Base-by-base conservation (phyloP, 2,888 invertebrate species). In the Pogonocherus hispidulus region DNA sequence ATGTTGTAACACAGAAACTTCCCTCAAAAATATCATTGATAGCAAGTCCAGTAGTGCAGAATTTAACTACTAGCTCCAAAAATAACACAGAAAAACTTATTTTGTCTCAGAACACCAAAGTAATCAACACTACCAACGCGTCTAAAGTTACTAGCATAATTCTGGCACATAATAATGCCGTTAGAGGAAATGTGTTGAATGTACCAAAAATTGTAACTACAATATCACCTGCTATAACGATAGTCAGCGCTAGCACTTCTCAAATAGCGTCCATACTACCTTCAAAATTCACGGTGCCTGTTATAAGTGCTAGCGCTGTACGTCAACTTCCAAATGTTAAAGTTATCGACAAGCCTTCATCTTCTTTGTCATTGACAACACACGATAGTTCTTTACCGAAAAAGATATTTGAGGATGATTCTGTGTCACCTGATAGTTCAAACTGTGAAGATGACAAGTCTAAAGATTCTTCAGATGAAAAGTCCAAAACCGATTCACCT, bases 341-440 rank as follows among this genome's bases (percentile, higher is more conserved):
- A 76, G 85, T 88, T 83, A 75, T 85, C 86, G 75, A 89, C 86
- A 76, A 86, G 75, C 84, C 85, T 2, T 83, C 84, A 0, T 82
- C 84, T 2, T 81, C 82, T 1, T 71, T 86, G 63, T 90, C 91
- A 0, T 87, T 90, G 72, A 84, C 90, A 49, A 87, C 89, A 0
- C 88, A 89, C 77, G 91, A 89, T 78, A 89, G 86, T 69, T 89
- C 88, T 6, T 84, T 91, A 55, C 91, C 91, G 0, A 90, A 90
- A 5, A 91, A 91, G 80, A 91, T 91, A 78, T 91, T 91, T 79
- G 91, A 91, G 81, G 91, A 91, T 75, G 91, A 91, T 73, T 90
- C 88, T 0, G 88, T 89, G 0, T 90, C 91, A 0, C 90, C 91
- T 0, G 90, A 90, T 64, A 86, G 83, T 77, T 84, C 85, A 0